phyloP scores from a whole-genome alignment of 2,113 vertebrate species.

The Ptychochromis oligacanthus region DNA sequence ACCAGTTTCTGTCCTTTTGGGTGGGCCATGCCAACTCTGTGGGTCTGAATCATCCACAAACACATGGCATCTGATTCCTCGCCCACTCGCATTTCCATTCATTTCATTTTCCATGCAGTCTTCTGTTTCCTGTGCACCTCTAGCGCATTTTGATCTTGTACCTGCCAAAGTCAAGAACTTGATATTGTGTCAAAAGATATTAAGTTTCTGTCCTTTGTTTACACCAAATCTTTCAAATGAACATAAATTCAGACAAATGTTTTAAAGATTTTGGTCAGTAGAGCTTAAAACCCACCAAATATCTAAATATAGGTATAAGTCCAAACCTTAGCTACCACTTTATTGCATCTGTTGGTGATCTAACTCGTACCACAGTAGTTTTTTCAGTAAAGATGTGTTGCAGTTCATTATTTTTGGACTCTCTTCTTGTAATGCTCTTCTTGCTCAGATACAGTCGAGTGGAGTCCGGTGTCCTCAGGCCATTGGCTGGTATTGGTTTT shows the following conservation, averaged over 20 bases:
- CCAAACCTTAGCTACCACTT: accelerated
- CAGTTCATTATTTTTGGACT: neutral
- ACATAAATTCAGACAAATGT: accelerated
- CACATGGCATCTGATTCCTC: slow-evolving; percentile 38
- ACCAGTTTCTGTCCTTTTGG: neutral
- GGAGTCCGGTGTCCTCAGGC: neutral
- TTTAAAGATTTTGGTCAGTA: neutral
- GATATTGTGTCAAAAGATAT: neutral
- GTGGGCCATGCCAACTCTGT: neutral
- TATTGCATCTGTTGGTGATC: neutral
- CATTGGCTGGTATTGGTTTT: too few species aligned
- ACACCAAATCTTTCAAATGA: neutral
- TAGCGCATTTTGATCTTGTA: too few species aligned
- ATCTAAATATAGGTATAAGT: neutral
- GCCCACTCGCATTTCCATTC: slow-evolving; percentile 13
- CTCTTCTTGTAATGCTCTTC: neutral
- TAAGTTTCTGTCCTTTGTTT: neutral
- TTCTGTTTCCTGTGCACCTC: neutral
- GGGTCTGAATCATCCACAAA: slow-evolving; percentile 55
- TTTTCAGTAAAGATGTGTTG: neutral
- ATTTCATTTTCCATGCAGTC: neutral
- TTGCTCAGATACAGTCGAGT: neutral
- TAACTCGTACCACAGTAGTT: too few species aligned
- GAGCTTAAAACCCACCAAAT: neutral
- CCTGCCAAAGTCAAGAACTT: neutral